These are phyloP conservation scores for Psettodes erumei DNA, from an alignment of 2,113 vertebrate genomes.

Conservation along the genomic window DNA sequence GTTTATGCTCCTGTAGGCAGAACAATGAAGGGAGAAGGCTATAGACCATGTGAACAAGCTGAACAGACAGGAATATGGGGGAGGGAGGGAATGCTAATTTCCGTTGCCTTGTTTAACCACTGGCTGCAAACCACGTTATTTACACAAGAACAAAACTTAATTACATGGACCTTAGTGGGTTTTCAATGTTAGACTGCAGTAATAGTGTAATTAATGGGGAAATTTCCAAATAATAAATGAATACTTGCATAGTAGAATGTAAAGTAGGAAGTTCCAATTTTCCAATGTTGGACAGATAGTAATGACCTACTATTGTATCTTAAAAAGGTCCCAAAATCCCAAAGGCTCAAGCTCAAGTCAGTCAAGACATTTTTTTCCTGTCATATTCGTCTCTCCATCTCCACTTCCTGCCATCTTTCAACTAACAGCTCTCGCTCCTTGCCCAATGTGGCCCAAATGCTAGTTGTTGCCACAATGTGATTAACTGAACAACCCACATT, in stretches of 20 bases:
- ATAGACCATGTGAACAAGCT: not conserved
- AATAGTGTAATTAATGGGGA: no score
- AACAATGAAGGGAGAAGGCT: conserved; percentile 34
- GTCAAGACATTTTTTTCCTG: not conserved
- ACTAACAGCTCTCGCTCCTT: not conserved
- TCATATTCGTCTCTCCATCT: not conserved
- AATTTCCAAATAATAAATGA: no score
- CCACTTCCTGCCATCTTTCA: not conserved
- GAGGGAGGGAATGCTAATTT: not conserved
- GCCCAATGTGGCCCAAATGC: not conserved
- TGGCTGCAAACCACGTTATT: conserved; percentile 9
- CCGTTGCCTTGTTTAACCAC: not conserved
- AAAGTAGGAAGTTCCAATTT: no score
- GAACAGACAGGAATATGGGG: not conserved
- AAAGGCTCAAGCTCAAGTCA: not conserved
- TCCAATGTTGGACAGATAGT: no score
- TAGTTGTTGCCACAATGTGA: not conserved
- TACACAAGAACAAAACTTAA: conserved; percentile 1
- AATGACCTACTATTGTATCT: no score
- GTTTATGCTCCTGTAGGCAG: conserved; percentile 45
- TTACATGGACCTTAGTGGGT: not conserved
- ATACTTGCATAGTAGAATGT: no score
- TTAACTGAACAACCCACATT: not conserved
- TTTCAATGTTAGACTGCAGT: not conserved
- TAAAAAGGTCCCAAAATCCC: no score